A percentile compares a stretch with the other conserved stretches of the same genome.
phyloP scores from a whole-genome alignment of 1,140 invertebrate genomes.

The Epicauta chinensis region DNA sequence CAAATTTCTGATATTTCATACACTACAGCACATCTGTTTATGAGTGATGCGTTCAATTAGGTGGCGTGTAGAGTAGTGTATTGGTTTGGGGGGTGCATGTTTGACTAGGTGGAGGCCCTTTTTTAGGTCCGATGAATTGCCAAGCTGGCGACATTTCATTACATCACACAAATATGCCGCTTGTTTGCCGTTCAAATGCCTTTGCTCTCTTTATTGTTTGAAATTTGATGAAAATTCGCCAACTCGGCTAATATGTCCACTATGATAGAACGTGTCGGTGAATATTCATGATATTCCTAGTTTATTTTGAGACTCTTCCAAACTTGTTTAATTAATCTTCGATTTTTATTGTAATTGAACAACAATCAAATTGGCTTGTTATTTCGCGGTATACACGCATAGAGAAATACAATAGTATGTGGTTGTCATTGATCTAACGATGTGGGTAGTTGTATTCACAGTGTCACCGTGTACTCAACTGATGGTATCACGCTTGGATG shows the following conservation, averaged over 20 bases:
- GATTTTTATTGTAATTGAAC: background rate
- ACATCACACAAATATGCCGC: too few species aligned
- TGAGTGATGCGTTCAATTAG: too few species aligned
- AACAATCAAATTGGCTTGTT: slow-evolving; percentile 13
- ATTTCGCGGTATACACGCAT: background rate
- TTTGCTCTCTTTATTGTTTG: background rate
- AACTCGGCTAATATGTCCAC: slow-evolving; percentile 21
- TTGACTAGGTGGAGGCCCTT: too few species aligned
- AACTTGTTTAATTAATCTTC: slow-evolving; percentile 9
- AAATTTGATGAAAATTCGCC: background rate
- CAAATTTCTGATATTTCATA: too few species aligned
- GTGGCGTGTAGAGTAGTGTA: too few species aligned
- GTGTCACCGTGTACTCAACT: slow-evolving; percentile 14
- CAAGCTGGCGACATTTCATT: too few species aligned
- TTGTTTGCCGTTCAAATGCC: too few species aligned
- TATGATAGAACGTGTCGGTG: slow-evolving; percentile 20
- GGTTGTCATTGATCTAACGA: slow-evolving; percentile 2
- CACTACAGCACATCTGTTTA: too few species aligned
- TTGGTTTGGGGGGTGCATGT: too few species aligned
- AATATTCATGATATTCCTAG: slow-evolving; percentile 27
- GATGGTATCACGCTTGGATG: slow-evolving; percentile 15
- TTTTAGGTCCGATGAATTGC: too few species aligned
- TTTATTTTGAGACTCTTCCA: slow-evolving; percentile 23
- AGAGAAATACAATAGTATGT: too few species aligned
- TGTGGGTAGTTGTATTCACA: slow-evolving; percentile 11